These are phyloP conservation scores for Plebejus melissa DNA, from an alignment of 2,888 invertebrate genomes.

Conservation along the genomic window DNA sequence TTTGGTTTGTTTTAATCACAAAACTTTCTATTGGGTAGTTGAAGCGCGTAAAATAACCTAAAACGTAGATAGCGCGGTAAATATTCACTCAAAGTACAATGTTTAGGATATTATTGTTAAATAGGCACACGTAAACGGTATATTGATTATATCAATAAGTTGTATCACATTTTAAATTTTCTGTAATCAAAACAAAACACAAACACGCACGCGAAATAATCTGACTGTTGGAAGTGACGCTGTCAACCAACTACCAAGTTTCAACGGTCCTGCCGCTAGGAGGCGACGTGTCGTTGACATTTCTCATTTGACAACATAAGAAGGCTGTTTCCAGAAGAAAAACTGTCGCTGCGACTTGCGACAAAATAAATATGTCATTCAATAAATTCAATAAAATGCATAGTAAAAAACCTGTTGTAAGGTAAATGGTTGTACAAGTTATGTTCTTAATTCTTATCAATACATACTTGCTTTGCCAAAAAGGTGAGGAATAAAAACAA, in stretches of 20 bases:
- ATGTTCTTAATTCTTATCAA: not conserved
- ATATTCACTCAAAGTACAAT: not conserved
- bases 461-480: no score
- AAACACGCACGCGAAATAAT: conserved; percentile 28
- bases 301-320: not conserved
- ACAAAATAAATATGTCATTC: no score
- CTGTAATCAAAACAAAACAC: conserved; percentile 10
- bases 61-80: not conserved
- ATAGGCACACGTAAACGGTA: not conserved
- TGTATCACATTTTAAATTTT: not conserved
- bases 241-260: not conserved
- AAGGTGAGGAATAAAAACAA: no score
- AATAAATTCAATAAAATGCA: no score
- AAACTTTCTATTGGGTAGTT: conserved; percentile 11
- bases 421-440: no score
- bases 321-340: not conserved
- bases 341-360: not conserved
- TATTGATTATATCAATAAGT: not conserved
- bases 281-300: not conserved
- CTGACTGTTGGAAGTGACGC: conserved; percentile 20
- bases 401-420: no score
- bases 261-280: not conserved
- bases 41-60: conserved; percentile 9
- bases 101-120: not conserved
- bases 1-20: not conserved